Evolutionary conservation across 2,888 invertebrate species (phyloP), one percentile per base, ranked within the genome.

Genomic region (Notodonta dromedarius): DNA sequence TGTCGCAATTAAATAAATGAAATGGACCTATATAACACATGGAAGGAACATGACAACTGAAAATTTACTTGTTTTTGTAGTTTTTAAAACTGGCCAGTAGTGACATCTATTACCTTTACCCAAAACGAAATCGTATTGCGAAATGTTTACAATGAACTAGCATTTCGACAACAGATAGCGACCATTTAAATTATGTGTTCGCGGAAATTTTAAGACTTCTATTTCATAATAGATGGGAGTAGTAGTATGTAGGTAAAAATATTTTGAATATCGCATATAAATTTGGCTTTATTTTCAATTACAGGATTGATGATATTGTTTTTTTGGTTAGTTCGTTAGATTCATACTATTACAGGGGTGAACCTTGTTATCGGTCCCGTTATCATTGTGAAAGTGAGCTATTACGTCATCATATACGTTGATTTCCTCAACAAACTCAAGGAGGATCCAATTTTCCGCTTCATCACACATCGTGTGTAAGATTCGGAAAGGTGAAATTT

Each of bases 181-280:
- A 16, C 56, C 5, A 35, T 24, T 52, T 48, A 48, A 4, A 48
- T n/a, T 12, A 1, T 0, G 13, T 0, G 13, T 16, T 35, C 14
- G 0, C 7, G 4, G 0, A 9, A 16, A 3, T 1, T 42, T 42
- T 4, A 24, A 12, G 46, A 53, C 42, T n/a, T 32, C 35, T 14
- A 67, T 46, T 62, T 13, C 16, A 12, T 12, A 4, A 57, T 7
- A 68, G 68, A 59, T 68, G 65, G 39, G 58, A 16, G 46, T 11
- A 46, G 46, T 9, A 42, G 42, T 42, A 42, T 42, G 42, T n/a
- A n/a, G n/a, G 13, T 46, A 46, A 46, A 46, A 13, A 42, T 11
- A 2, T 12, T 11, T 8, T 42, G 1, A 9, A 42, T 42, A 11
- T 9, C 42, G 12, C 8, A 7, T 4, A 5, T 46, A 46, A 46